Evolutionary conservation across 2,888 invertebrate species (phyloP).

Genomic region (Nemotelus pantherinus): DNA sequence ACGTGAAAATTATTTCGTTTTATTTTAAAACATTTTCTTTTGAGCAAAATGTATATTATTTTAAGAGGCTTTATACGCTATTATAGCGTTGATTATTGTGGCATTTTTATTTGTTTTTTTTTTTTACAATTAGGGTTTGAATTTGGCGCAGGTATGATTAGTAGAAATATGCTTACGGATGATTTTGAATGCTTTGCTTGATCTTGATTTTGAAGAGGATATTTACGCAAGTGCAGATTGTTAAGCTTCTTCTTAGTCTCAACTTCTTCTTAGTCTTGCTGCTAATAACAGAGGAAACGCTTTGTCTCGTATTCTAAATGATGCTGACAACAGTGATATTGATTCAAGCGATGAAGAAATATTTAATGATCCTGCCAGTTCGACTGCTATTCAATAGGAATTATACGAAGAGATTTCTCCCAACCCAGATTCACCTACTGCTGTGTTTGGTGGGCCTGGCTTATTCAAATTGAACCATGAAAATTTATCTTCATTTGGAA

Average conservation of each 20-base stretch:
- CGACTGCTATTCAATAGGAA: not conserved
- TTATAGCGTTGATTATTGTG: not conserved
- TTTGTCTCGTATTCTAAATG: conserved; percentile 14
- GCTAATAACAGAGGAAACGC: conserved; percentile 17
- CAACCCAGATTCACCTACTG: too few species aligned
- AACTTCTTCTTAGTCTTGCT: not conserved
- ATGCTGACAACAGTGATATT: conserved; percentile 11
- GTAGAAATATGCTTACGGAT: not conserved
- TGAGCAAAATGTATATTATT: not conserved
- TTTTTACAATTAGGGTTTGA: conserved; percentile 5
- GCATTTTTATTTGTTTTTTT: not conserved
- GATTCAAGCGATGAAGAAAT: not conserved
- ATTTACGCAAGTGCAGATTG: not conserved
- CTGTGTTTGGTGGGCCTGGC: not conserved
- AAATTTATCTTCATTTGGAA: conserved; percentile 4
- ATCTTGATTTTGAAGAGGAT: not conserved
- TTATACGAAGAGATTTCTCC: too few species aligned
- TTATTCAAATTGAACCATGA: conserved; percentile 1
- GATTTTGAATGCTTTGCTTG: conserved; percentile 13
- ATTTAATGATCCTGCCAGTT: not conserved
- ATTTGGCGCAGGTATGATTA: conserved; percentile 2
- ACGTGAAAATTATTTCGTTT: conserved; percentile 5
- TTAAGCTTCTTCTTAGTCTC: not conserved
- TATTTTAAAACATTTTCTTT: not conserved
- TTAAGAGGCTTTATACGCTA: not conserved